Percentiles rank a stretch among this genome's conserved stretches.
Conservation (phyloP, 2,797 vertebrate species). For the Amphiprion clarkii region DNA sequence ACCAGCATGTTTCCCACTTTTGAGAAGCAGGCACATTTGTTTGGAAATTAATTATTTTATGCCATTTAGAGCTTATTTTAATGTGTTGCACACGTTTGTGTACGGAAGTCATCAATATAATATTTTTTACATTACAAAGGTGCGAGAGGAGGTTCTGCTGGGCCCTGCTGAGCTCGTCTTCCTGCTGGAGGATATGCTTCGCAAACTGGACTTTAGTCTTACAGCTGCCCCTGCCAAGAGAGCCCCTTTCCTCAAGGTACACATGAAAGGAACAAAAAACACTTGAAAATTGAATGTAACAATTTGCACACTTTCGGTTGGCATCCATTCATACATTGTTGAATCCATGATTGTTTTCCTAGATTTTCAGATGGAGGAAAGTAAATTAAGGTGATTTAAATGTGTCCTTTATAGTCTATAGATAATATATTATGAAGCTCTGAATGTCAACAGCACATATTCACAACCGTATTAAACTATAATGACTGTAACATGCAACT, state of each 20-base stretch:
- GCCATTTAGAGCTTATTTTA: neutral
- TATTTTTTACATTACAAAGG: slow-evolving; percentile 73
- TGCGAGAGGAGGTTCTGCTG: slow-evolving; percentile 90
- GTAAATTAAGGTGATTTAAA: neutral
- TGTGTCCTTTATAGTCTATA: neutral
- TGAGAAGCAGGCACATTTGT: too few species aligned
- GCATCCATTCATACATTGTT: too few species aligned
- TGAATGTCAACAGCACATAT: neutral
- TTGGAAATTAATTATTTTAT: neutral
- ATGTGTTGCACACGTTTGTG: neutral
- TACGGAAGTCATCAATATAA: neutral
- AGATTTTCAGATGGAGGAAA: neutral
- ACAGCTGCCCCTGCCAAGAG: slow-evolving; percentile 84
- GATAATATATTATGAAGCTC: neutral
- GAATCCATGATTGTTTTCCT: too few species aligned
- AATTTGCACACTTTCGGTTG: too few species aligned
- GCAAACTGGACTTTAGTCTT: slow-evolving; percentile 92
- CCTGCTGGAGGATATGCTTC: slow-evolving; percentile 93
- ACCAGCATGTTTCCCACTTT: neutral
- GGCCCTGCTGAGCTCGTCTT: slow-evolving; percentile 93
- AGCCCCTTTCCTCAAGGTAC: slow-evolving; percentile 91
- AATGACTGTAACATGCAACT: neutral
- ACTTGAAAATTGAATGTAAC: neutral
- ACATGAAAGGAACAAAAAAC: neutral
- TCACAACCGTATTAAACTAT: neutral